Evolutionary conservation across 2,888 invertebrate genomes (phyloP).

Genomic region (Amphipyra berbera): DNA sequence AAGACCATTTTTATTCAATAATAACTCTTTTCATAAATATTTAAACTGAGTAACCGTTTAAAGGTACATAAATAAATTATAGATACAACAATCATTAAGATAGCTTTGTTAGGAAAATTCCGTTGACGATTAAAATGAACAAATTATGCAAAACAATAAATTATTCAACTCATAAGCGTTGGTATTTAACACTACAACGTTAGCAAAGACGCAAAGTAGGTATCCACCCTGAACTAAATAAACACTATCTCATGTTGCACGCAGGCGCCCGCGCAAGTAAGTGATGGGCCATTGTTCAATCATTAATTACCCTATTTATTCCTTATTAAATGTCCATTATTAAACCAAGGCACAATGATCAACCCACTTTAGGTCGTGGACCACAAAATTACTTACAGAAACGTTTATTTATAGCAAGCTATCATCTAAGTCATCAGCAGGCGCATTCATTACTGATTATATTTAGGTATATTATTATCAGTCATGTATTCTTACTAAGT

Average conservation of each 20-base stretch:
- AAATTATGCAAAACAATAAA: slow-evolving; percentile 53
- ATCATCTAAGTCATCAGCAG: slow-evolving; percentile 19
- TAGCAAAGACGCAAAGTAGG: slow-evolving; percentile 50
- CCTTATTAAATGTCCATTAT: slow-evolving; percentile 48
- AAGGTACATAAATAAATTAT: slow-evolving; percentile 15
- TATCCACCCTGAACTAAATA: slow-evolving; percentile 75
- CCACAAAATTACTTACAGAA: slow-evolving; percentile 26
- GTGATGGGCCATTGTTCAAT: slow-evolving; percentile 59
- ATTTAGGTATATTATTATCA: background rate
- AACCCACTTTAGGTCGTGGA: slow-evolving; percentile 27
- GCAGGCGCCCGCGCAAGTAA: slow-evolving; percentile 62
- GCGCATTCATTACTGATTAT: background rate
- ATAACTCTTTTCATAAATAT: slow-evolving; percentile 10
- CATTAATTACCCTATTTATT: slow-evolving; percentile 49
- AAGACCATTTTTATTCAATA: background rate
- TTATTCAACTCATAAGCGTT: slow-evolving; percentile 45
- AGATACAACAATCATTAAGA: slow-evolving; percentile 26
- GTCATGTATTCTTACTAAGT: background rate
- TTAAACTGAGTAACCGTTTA: slow-evolving; percentile 10
- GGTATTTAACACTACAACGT: slow-evolving; percentile 44
- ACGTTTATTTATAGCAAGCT: slow-evolving; percentile 13
- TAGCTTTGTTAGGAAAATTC: slow-evolving; percentile 61
- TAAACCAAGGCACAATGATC: slow-evolving; percentile 31
- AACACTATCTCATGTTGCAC: slow-evolving; percentile 80
- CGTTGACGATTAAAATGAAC: slow-evolving; percentile 48